These are phyloP conservation scores for Scolopax mira DNA, from an alignment of 2,113 vertebrate species.

Conservation along the genomic window DNA sequence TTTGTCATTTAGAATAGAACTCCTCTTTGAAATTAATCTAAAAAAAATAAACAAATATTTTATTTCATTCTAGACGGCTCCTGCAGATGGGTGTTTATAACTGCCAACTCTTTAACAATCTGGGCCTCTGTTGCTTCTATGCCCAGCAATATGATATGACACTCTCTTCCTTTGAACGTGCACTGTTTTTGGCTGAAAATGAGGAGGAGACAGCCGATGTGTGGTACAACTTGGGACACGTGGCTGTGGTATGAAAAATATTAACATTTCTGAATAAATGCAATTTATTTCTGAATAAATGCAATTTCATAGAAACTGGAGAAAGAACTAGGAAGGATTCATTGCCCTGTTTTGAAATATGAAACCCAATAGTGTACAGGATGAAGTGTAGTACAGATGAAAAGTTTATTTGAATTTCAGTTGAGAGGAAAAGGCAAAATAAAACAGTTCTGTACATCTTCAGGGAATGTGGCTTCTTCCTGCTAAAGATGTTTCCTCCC, in stretches of 20 bases:
- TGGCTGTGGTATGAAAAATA: conserved; percentile 87
- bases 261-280: neutral
- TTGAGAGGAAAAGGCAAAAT: neutral
- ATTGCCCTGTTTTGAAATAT: neutral
- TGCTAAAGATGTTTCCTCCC: neutral
- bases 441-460: neutral
- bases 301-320: neutral
- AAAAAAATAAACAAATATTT: neutral
- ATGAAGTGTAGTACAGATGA: neutral
- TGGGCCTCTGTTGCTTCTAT: conserved; percentile 97
- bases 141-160: conserved; percentile 99
- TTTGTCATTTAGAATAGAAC: neutral
- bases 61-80: conserved; percentile 81
- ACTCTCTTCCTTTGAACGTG: conserved; percentile 92
- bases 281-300: neutral
- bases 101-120: conserved; percentile 96
- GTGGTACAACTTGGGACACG: conserved; percentile 96
- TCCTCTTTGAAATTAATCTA: neutral
- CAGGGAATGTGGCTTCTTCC: neutral
- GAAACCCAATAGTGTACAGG: neutral
- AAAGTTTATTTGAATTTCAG: neutral
- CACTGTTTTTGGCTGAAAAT: conserved; percentile 85
- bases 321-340: neutral
- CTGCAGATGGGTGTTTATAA: conserved; percentile 98
- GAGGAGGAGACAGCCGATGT: conserved; percentile 93